Evolutionary conservation across 2,113 vertebrate species (phyloP).

Genomic region (Pollachius pollachius): DNA sequence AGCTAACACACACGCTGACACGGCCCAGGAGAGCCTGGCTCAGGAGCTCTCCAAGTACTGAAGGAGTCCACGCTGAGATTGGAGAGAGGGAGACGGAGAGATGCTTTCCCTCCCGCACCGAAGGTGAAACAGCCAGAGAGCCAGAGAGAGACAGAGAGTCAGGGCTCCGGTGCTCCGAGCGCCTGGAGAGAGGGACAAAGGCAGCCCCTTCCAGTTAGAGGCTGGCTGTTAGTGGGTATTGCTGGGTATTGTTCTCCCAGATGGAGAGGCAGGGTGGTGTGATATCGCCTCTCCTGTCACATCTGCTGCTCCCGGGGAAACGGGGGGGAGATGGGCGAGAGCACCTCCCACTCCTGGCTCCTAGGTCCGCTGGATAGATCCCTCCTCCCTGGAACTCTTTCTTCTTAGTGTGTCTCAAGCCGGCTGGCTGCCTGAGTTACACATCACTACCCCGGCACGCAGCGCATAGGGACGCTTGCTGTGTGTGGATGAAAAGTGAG

Average conservation of each 20-base stretch:
- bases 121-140: slow-evolving; percentile 2
- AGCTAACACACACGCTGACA: slow-evolving; percentile 24
- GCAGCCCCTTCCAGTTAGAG: slow-evolving; percentile 51
- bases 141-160: background rate
- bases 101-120: background rate
- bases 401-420: background rate
- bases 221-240: slow-evolving; percentile 3
- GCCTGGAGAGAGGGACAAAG: slow-evolving; percentile 48
- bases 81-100: slow-evolving; percentile 4
- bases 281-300: slow-evolving; percentile 48
- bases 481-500: slow-evolving; percentile 1
- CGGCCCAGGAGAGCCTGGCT: slow-evolving; percentile 4
- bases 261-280: slow-evolving; percentile 42
- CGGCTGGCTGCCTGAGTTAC: background rate
- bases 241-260: slow-evolving; percentile 58
- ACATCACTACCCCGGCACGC: slow-evolving; percentile 12
- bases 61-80: slow-evolving; percentile 32
- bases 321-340: slow-evolving; percentile 18
- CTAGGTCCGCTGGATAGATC: background rate
- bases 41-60: slow-evolving; percentile 80
- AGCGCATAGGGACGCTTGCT: slow-evolving; percentile 11
- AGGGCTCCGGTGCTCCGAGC: slow-evolving; percentile 5
- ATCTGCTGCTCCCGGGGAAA: slow-evolving; percentile 53
- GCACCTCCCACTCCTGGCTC: slow-evolving; percentile 11
- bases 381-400: background rate